A percentile compares a stretch with the other conserved stretches of the same genome.
Conservation (phyloP, 2,888 invertebrate genomes). For the Meiosimyza platycephala region DNA sequence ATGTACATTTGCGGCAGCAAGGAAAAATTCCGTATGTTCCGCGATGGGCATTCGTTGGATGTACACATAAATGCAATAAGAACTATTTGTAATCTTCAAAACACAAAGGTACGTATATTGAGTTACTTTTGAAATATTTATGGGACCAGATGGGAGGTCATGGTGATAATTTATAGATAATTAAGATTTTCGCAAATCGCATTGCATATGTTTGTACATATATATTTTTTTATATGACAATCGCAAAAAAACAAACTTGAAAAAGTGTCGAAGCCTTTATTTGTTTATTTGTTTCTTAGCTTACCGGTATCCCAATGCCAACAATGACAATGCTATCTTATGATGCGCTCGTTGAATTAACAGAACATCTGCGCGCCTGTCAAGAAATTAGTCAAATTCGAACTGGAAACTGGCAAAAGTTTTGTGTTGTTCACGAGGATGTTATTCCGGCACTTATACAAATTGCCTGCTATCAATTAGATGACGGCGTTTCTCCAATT, state of each 20-base stretch:
- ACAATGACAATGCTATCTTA: constrained; percentile 75
- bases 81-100: constrained; percentile 63
- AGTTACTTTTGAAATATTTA: constrained; percentile 1
- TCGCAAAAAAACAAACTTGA: no score
- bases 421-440: constrained; percentile 79
- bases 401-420: constrained; percentile 95
- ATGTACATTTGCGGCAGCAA: constrained; percentile 94
- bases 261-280: no score
- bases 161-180: no score
- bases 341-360: constrained; percentile 91
- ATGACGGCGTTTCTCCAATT: constrained; percentile 92
- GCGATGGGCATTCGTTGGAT: constrained; percentile 93
- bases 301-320: constrained; percentile 46
- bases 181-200: no score
- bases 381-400: constrained; percentile 91
- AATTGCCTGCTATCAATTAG: constrained; percentile 82
- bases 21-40: constrained; percentile 92
- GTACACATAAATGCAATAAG: constrained; percentile 84
- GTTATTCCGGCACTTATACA: constrained; percentile 85
- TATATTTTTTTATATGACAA: background rate
- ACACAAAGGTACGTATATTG: constrained; percentile 57
- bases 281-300: constrained; percentile 33
- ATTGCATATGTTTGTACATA: no score
- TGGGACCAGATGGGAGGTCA: no score
- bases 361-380: constrained; percentile 94